Evolutionary conservation across 1,140 invertebrate species (phyloP), one percentile per base, ranked within the genome.

Genomic region (Oppia nitens): DNA sequence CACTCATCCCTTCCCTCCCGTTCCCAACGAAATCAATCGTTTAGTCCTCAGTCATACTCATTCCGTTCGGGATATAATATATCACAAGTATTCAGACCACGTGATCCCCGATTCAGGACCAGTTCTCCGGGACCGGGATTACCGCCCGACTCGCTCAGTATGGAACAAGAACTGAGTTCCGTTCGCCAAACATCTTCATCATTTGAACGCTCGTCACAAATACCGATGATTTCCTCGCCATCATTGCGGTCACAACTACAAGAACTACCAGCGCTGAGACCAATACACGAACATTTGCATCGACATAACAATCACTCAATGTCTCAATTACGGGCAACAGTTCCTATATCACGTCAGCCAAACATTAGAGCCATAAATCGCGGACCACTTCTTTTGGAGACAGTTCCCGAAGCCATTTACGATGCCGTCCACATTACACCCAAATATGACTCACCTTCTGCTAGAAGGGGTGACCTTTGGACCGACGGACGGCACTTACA

Each of bases 161-260:
- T 70, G 70, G 82, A 85, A 65, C 85, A 82, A 67, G 86, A 88
- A 71, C 75, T 89, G 61, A 88, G 85, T 72, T 87, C 84, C 11
- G 85, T 88, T n/a, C 75, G 79, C 12, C 83, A 84, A 66, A 79
- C 82, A 29, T 84, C 83, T 63, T 85, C 84, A 53, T 80, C 76
- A 1, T 85, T 88, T 65, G 76, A 83, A 29, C 87, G n/a, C 14
- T 23, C n/a, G 2, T 2, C 12, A 3, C 20, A 51, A 51, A 4
- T 51, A 11, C 17, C 14, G 9, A 49, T 6, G 20, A 25, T 23
- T 21, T 23, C 49, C 24, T 23, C 24, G 20, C 12, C 20, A 2
- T 25, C 2, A 2, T 11, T 25, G n/a, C 23, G 2, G 14, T 40
- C 57, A 64, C 72, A 81, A 2, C 61, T 66, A 11, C 79, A 81